Percentiles rank a stretch among this genome's conserved stretches.
phyloP scores from a whole-genome alignment of 2,113 vertebrate genomes.

The Camelus dromedarius region DNA sequence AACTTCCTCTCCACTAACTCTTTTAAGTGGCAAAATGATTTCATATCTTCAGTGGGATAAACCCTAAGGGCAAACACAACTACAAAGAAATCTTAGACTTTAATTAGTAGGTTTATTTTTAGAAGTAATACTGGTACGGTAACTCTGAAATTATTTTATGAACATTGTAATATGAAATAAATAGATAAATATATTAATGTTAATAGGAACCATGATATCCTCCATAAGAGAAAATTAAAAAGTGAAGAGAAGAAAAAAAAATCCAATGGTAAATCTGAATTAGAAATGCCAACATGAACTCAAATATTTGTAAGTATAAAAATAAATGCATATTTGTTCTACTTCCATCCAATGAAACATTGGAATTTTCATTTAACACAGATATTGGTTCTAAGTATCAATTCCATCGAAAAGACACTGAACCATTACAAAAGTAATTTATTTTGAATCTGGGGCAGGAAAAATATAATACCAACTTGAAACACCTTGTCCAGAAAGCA shows the following conservation, averaged over 20 bases:
- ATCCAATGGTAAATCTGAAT: not conserved
- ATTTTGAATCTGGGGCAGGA: not conserved
- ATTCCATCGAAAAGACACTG: not conserved
- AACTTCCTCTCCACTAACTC: not conserved
- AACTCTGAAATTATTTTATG: conserved; percentile 24
- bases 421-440: not conserved
- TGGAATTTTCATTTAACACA: not conserved
- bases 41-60: not conserved
- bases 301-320: not conserved
- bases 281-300: not conserved
- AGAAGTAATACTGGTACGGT: not conserved
- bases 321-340: not conserved
- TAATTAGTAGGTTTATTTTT: not conserved
- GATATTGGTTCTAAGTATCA: not conserved
- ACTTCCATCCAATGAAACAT: not conserved
- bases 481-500: not conserved
- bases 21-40: not conserved
- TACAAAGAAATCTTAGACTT: not conserved
- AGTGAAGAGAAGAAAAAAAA: not conserved
- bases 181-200: not conserved
- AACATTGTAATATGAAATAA: conserved; percentile 2
- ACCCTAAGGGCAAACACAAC: not conserved
- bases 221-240: not conserved
- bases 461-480: not conserved
- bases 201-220: not conserved